These are phyloP conservation scores for Drosophila picticornis DNA, from an alignment of 2,888 invertebrate species.

Conservation along the genomic window DNA sequence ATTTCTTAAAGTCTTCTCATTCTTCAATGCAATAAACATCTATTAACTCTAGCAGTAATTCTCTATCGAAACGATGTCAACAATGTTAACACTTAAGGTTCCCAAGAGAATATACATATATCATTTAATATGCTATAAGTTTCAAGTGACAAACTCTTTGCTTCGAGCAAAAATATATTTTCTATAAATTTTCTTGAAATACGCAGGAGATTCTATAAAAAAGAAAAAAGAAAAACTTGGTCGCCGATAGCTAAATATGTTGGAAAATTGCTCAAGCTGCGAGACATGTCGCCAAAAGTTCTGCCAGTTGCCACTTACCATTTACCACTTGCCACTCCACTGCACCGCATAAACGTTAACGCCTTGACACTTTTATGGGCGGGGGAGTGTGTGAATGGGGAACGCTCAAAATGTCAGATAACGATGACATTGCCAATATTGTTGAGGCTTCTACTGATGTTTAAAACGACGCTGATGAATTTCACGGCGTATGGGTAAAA, in stretches of 20 bases:
- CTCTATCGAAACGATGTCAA: not conserved
- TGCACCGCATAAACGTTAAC: slow-evolving; percentile 56
- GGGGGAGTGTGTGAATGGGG: not conserved
- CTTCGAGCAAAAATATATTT: not conserved
- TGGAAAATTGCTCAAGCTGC: slow-evolving; percentile 56
- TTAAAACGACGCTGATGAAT: slow-evolving; percentile 69
- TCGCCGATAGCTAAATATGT: slow-evolving; percentile 37
- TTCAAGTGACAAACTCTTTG: not conserved
- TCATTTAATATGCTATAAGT: not conserved
- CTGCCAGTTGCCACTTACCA: slow-evolving; percentile 28
- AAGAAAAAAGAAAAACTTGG: slow-evolving; percentile 6
- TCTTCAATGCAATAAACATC: not conserved
- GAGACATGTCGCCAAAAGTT: slow-evolving; percentile 59
- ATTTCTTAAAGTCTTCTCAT: not conserved
- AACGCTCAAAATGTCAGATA: slow-evolving; percentile 67
- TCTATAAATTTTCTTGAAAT: not conserved
- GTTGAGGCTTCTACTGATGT: slow-evolving; percentile 49
- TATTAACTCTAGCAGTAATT: not conserved
- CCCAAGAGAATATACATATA: not conserved
- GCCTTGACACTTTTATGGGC: slow-evolving; percentile 56
- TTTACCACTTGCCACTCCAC: slow-evolving; percentile 8
- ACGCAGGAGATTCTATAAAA: slow-evolving; percentile 11
- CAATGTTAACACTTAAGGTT: not conserved
- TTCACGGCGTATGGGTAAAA: slow-evolving; percentile 58
- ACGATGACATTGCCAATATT: slow-evolving; percentile 75